Evolutionary conservation across 2,113 vertebrate species (phyloP).

Genomic region (Grantiella picta): DNA sequence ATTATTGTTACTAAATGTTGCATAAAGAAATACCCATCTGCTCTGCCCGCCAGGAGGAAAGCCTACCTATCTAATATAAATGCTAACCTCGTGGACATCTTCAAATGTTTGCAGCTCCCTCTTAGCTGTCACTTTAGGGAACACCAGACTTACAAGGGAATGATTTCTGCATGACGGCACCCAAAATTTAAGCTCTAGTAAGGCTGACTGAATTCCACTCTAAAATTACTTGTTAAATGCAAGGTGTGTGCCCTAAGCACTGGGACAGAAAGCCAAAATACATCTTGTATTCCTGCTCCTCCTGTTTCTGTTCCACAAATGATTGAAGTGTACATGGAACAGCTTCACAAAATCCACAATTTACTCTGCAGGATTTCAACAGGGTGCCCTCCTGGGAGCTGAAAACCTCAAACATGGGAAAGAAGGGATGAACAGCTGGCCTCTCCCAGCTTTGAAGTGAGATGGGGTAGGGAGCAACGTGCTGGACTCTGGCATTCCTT

Average conservation of each 20-base stretch:
- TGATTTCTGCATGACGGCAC: not conserved
- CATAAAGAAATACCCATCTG: not conserved
- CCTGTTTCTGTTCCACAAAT: not conserved
- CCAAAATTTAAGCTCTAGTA: not conserved
- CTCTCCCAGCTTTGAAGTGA: not conserved
- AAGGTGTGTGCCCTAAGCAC: not conserved
- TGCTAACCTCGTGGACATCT: not conserved
- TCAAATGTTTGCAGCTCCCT: not conserved
- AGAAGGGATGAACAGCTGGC: rapidly evolving
- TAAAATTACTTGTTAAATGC: not conserved
- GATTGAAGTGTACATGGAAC: not conserved
- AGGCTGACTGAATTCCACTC: not conserved
- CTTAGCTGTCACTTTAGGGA: not conserved
- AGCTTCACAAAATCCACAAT: not conserved
- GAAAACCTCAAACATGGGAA: not conserved
- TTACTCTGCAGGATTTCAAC: not conserved
- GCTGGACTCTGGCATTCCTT: not conserved
- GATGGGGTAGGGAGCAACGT: rapidly evolving
- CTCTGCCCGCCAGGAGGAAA: not conserved
- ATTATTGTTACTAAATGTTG: not conserved
- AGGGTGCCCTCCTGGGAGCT: not conserved
- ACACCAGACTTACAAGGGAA: not conserved
- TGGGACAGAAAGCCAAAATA: not conserved
- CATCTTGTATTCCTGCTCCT: not conserved
- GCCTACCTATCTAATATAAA: not conserved